Percentiles rank a stretch among this genome's conserved stretches.
These are phyloP conservation scores for Patella pellucida DNA, from an alignment of 2,888 invertebrate species.

Conservation along the genomic window DNA sequence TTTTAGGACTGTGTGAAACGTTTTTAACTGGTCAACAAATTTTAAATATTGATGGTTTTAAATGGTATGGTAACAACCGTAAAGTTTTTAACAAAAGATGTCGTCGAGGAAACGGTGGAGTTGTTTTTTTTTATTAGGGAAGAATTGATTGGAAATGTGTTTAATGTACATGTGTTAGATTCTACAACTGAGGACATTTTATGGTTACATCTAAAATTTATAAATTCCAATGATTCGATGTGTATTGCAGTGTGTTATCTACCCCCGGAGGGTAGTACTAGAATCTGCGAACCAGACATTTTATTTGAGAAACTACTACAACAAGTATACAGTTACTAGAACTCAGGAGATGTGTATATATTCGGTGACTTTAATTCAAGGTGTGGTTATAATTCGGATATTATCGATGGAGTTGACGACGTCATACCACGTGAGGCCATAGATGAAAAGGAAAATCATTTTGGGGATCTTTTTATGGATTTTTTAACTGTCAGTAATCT, in stretches of 20 bases:
- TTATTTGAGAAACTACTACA: conserved; percentile 12
- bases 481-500: conserved; percentile 20
- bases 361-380: too few relatives aligned
- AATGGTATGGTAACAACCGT: conserved; percentile 11
- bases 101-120: conserved; percentile 14
- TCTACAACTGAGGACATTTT: not conserved
- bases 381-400: conserved; percentile 15
- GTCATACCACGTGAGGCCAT: conserved; percentile 18
- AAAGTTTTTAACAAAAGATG: not conserved
- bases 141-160: not conserved
- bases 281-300: not conserved
- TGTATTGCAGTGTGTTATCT: conserved; percentile 15
- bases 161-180: not conserved
- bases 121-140: conserved; percentile 7
- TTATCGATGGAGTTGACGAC: conserved; percentile 26
- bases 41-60: conserved; percentile 12
- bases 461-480: conserved; percentile 20
- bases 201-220: not conserved
- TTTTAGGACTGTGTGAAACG: conserved; percentile 15
- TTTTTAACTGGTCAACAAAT: conserved; percentile 14
- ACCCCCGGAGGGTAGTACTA: conserved; percentile 10
- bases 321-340: conserved; percentile 24
- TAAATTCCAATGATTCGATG: not conserved
- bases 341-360: conserved; percentile 16
- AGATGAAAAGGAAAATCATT: conserved; percentile 15